phyloP scores from a whole-genome alignment of 2,797 vertebrate species.

The Sebastes itinus region DNA sequence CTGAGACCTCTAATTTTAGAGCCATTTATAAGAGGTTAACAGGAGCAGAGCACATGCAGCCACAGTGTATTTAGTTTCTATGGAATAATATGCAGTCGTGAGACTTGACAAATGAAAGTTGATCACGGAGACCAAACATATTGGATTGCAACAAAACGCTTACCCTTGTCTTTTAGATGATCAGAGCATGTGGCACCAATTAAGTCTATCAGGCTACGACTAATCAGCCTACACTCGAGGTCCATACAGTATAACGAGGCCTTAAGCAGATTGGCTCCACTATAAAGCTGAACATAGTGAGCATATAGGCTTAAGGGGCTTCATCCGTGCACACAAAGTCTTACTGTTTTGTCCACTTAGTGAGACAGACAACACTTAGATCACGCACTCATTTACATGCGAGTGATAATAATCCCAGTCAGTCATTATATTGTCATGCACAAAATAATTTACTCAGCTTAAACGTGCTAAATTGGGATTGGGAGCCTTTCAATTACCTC shows the following conservation, averaged over 20 bases:
- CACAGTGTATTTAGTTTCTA: conserved; percentile 52
- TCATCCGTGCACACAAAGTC: conserved; percentile 25
- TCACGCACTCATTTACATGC: conserved; percentile 8
- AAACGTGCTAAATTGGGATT: neutral
- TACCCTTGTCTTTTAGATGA: conserved; percentile 36
- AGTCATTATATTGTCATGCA: neutral
- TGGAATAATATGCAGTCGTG: conserved; percentile 60
- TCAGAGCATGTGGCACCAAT: conserved; percentile 50
- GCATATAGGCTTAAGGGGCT: conserved; percentile 43
- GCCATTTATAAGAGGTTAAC: conserved; percentile 78
- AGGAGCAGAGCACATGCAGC: conserved; percentile 65
- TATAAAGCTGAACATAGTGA: conserved; percentile 32
- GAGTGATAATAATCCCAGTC: conserved; percentile 21
- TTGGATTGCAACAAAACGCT: conserved; percentile 46
- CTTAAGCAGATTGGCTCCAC: conserved; percentile 58
- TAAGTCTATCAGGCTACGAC: conserved; percentile 46
- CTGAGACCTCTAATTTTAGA: conserved; percentile 80
- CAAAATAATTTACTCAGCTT: neutral
- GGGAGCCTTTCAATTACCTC: too few relatives aligned
- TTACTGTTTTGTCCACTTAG: conserved; percentile 36
- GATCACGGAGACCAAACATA: conserved; percentile 46
- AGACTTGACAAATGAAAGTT: conserved; percentile 56
- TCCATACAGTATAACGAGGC: conserved; percentile 35
- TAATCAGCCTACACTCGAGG: conserved; percentile 44
- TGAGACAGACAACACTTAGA: conserved; percentile 7